These are phyloP conservation scores for Balaenoptera acutorostrata DNA, from an alignment of 2,113 vertebrate species.

Conservation along the genomic window DNA sequence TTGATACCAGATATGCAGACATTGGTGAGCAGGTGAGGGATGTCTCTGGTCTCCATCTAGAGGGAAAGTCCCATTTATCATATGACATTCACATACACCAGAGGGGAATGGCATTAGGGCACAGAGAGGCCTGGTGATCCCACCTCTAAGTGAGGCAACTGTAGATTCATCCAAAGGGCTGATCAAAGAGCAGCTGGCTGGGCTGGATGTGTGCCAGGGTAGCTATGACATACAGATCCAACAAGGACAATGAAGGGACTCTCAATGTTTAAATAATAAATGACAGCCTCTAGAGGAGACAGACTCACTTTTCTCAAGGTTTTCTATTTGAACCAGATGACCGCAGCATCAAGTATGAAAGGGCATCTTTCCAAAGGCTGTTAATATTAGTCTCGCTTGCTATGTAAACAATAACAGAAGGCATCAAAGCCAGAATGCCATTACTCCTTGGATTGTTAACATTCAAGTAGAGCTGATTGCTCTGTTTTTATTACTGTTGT, in stretches of 20 bases:
- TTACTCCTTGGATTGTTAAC: background rate
- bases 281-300: slow-evolving; percentile 46
- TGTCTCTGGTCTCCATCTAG: background rate
- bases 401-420: slow-evolving; percentile 39
- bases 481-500: background rate
- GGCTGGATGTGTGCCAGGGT: slow-evolving; percentile 13
- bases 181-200: slow-evolving; percentile 17
- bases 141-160: background rate
- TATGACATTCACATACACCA: background rate
- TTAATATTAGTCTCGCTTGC: background rate
- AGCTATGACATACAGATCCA: slow-evolving; percentile 31
- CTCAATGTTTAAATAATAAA: slow-evolving; percentile 9
- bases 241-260: background rate
- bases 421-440: background rate
- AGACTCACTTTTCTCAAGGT: slow-evolving; percentile 54
- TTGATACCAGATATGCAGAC: background rate
- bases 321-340: slow-evolving; percentile 43
- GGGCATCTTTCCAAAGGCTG: background rate
- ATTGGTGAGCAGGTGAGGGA: background rate
- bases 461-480: background rate
- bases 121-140: background rate
- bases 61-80: slow-evolving; percentile 41
- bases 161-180: slow-evolving; percentile 33
- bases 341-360: slow-evolving; percentile 23
- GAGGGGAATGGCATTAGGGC: slow-evolving; percentile 11